Conservation (phyloP, 2,113 vertebrate species). For the Eonycteris spelaea region DNA sequence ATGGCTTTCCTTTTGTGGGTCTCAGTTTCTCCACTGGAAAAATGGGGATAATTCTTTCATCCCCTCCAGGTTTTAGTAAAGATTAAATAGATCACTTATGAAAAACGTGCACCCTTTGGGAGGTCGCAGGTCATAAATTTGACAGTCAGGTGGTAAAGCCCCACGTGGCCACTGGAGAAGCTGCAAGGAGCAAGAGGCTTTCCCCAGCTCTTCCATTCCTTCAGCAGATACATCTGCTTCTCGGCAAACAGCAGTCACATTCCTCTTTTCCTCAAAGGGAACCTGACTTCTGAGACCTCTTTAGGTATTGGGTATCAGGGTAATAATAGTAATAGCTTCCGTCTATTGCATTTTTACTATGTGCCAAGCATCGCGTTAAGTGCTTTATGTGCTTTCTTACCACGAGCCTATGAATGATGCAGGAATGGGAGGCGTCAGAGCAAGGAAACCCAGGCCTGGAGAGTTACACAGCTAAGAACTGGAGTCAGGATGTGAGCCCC, state of each 20-base stretch:
- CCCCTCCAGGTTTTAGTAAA: background rate
- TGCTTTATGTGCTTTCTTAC: background rate
- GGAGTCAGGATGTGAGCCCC: background rate
- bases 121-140: background rate
- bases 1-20: background rate
- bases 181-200: background rate
- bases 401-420: fast-evolving
- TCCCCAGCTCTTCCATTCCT: background rate
- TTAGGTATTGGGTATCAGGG: constrained; percentile 15
- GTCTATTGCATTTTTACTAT: background rate
- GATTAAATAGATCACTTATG: background rate
- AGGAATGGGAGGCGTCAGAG: background rate
- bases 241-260: background rate
- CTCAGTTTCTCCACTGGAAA: constrained; percentile 12
- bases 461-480: background rate
- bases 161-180: background rate
- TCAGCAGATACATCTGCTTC: background rate
- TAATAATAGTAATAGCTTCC: constrained; percentile 17
- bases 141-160: background rate
- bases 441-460: background rate
- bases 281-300: constrained; percentile 7
- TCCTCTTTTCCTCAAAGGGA: constrained; percentile 6
- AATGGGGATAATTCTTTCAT: background rate
- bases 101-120: background rate
- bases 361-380: background rate